phyloP scores from a whole-genome alignment of 1,140 invertebrate species.

The Drosophila malerkotliana region DNA sequence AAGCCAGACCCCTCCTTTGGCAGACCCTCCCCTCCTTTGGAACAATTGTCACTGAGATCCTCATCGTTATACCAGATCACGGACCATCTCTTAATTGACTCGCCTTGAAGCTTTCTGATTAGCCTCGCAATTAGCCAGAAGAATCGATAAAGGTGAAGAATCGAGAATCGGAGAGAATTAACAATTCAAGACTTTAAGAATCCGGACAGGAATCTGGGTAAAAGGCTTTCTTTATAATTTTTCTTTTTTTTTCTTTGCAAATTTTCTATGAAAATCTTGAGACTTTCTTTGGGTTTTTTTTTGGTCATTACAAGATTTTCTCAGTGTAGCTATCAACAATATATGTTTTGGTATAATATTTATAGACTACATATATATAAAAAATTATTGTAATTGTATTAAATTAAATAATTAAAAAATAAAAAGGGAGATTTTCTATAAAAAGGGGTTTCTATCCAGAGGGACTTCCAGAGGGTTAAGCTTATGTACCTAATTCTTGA shows the following conservation, averaged over 20 bases:
- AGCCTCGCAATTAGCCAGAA: constrained; percentile 29
- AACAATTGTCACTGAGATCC: constrained; percentile 66
- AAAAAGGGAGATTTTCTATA: too few species aligned
- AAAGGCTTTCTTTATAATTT: constrained; percentile 3
- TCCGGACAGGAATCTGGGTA: constrained; percentile 1
- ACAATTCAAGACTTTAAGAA: too few species aligned
- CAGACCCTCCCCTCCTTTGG: not conserved
- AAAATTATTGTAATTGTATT: too few species aligned
- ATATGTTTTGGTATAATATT: not conserved
- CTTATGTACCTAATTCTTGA: too few species aligned
- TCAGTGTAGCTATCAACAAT: not conserved
- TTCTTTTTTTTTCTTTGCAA: constrained; percentile 3
- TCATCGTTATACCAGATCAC: constrained; percentile 27
- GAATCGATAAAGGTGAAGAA: not conserved
- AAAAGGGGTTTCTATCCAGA: too few species aligned
- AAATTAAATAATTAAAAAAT: too few species aligned
- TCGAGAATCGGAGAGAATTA: not conserved
- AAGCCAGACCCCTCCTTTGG: not conserved
- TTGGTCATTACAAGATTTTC: not conserved
- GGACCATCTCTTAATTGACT: constrained; percentile 50
- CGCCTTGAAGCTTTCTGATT: constrained; percentile 39
- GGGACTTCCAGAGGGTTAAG: too few species aligned
- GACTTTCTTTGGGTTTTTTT: not conserved
- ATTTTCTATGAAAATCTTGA: constrained; percentile 1
- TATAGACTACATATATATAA: too few species aligned